Evolutionary conservation across 2,888 invertebrate species (phyloP).

Genomic region (Amphipoea oculea): DNA sequence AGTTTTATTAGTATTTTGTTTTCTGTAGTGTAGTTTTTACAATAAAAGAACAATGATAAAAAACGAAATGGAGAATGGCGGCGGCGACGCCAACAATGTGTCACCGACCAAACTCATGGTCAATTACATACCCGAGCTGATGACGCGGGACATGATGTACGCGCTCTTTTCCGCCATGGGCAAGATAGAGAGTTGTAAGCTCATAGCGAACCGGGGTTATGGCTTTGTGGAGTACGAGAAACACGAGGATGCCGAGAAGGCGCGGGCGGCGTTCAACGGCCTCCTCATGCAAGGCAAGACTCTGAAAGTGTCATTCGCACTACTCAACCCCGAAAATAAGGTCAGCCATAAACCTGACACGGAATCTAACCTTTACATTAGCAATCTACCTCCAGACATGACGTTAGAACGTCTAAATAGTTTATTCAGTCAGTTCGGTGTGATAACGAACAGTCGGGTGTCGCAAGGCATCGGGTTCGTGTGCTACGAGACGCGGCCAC

Average conservation of each 20-base stretch:
- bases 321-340: conserved; percentile 89
- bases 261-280: conserved; percentile 89
- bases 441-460: conserved; percentile 88
- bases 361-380: conserved; percentile 89
- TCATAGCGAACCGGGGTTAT: conserved; percentile 89
- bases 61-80: conserved; percentile 90
- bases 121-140: conserved; percentile 90
- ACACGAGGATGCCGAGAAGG: conserved; percentile 90
- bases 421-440: conserved; percentile 85
- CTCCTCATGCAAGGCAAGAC: conserved; percentile 90
- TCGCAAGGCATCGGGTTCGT: conserved; percentile 90
- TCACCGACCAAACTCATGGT: conserved; percentile 91
- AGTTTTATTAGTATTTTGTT: conserved; percentile 86
- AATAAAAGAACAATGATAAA: conserved; percentile 85
- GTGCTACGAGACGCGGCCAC: conserved; percentile 85
- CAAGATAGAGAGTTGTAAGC: conserved; percentile 89
- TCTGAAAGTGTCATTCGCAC: conserved; percentile 89
- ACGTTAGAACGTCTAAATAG: conserved; percentile 87
- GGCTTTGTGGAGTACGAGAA: conserved; percentile 89
- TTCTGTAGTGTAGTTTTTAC: conserved; percentile 87
- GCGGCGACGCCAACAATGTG: conserved; percentile 90
- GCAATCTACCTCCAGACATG: conserved; percentile 89
- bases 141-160: conserved; percentile 90
- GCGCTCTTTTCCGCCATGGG: conserved; percentile 90
- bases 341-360: conserved; percentile 88